Conservation (phyloP, 2,797 vertebrate genomes). For the Harpagifer antarcticus region DNA sequence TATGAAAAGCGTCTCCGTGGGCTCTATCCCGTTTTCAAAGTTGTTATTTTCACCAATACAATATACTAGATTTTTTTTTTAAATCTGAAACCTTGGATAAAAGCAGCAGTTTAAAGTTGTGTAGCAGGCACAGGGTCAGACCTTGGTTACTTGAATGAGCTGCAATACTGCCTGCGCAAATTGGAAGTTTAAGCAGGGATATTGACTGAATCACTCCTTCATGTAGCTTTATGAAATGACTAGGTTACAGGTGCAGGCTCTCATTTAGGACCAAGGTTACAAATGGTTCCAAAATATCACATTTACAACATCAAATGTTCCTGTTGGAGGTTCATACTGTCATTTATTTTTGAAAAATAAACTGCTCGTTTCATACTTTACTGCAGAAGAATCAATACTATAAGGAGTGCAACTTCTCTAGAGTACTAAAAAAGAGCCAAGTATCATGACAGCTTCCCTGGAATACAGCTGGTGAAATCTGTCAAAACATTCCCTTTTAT, state of each 20-base stretch:
- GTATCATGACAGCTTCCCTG: conserved; percentile 26
- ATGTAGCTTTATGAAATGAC: conserved; percentile 27
- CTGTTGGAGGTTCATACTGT: not conserved
- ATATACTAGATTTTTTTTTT: not conserved
- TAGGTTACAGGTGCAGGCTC: conserved; percentile 42
- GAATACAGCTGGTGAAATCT: conserved; percentile 38
- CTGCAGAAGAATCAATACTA: conserved; percentile 4
- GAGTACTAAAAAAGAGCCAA: not conserved
- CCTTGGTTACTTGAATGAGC: conserved; percentile 40
- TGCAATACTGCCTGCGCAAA: conserved; percentile 12
- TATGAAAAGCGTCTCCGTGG: not conserved
- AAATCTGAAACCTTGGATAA: conserved; percentile 28
- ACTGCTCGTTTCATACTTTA: not conserved
- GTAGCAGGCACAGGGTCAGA: conserved; percentile 29
- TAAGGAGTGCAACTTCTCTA: not conserved
- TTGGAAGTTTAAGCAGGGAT: conserved; percentile 20
- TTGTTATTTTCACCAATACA: conserved; percentile 6
- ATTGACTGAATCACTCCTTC: conserved; percentile 25
- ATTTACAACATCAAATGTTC: conserved; percentile 26
- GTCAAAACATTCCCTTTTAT: conserved; percentile 8
- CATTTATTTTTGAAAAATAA: conserved; percentile 2
- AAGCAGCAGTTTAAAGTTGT: conserved; percentile 14
- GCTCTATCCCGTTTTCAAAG: not conserved
- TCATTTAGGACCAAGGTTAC: conserved; percentile 21
- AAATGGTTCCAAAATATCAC: conserved; percentile 42